Conservation (phyloP, 2,113 vertebrate genomes). For the Callorhinus ursinus region DNA sequence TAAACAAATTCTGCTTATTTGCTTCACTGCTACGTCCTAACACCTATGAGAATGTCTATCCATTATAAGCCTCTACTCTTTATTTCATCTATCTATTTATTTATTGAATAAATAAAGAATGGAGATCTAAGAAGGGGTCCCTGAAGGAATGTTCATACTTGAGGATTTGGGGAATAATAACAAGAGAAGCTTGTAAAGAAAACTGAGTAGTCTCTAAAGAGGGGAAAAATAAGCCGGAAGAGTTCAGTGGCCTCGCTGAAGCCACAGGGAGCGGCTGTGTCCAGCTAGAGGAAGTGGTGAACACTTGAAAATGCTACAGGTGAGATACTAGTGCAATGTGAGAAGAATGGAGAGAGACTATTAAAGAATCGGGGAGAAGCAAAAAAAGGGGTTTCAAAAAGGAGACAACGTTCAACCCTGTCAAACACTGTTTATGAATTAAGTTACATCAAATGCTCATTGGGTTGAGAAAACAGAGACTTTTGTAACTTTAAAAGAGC, state of each 20-base stretch:
- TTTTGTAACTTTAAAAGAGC: not conserved
- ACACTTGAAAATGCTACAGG: not conserved
- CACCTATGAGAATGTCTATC: not conserved
- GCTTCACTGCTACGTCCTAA: not conserved
- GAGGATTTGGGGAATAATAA: not conserved
- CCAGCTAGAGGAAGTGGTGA: conserved; percentile 42
- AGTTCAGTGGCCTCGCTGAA: not conserved
- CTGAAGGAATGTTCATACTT: not conserved
- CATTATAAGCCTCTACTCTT: not conserved
- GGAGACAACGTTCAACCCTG: not conserved
- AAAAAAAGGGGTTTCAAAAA: not conserved
- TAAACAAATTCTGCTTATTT: not conserved
- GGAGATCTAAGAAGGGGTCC: not conserved
- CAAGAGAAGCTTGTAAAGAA: not conserved
- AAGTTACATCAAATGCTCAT: not conserved
- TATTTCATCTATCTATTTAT: not conserved
- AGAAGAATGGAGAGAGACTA: not conserved
- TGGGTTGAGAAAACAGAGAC: not conserved
- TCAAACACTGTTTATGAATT: not conserved
- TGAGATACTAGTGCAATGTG: not conserved
- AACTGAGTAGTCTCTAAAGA: not conserved
- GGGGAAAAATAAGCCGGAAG: not conserved
- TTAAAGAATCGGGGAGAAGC: not conserved
- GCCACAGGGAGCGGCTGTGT: conserved; percentile 14
- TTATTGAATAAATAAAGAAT: not conserved